phyloP scores from a whole-genome alignment of 2,113 vertebrate species.

The Oryzias javanicus region DNA sequence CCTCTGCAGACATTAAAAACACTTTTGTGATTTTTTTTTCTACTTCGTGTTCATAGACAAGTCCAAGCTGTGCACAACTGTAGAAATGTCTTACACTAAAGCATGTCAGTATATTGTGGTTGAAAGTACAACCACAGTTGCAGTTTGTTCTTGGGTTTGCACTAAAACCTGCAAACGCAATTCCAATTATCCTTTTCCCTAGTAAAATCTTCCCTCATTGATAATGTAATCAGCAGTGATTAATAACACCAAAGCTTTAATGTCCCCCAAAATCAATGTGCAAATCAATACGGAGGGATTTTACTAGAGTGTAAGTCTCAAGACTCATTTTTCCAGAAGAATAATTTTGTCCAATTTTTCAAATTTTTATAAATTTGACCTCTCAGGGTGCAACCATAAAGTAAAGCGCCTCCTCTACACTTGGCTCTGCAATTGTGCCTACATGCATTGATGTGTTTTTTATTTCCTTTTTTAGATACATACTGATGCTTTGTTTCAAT shows the following conservation, averaged over 20 bases:
- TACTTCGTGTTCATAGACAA: conserved; percentile 24
- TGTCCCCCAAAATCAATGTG: conserved; percentile 46
- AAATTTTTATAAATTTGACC: conserved; percentile 45
- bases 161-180: conserved; percentile 23
- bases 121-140: not conserved
- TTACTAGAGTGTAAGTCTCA: conserved; percentile 14
- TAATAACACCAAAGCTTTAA: conserved; percentile 47
- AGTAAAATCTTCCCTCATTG: conserved; percentile 34
- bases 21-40: conserved; percentile 55
- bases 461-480: conserved; percentile 3
- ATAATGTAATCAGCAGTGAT: conserved; percentile 57
- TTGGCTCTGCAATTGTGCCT: conserved; percentile 27
- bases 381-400: conserved; percentile 16
- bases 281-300: conserved; percentile 45
- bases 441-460: not conserved
- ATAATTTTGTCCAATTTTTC: conserved; percentile 43
- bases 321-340: conserved; percentile 51
- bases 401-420: conserved; percentile 5
- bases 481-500: conserved; percentile 4
- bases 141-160: not conserved
- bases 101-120: conserved; percentile 11
- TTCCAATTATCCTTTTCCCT: not conserved
- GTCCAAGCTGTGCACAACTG: conserved; percentile 6
- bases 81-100: not conserved
- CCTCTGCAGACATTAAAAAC: conserved; percentile 19